phyloP scores from a whole-genome alignment of 2,797 vertebrate genomes.

The Sebastes minor region DNA sequence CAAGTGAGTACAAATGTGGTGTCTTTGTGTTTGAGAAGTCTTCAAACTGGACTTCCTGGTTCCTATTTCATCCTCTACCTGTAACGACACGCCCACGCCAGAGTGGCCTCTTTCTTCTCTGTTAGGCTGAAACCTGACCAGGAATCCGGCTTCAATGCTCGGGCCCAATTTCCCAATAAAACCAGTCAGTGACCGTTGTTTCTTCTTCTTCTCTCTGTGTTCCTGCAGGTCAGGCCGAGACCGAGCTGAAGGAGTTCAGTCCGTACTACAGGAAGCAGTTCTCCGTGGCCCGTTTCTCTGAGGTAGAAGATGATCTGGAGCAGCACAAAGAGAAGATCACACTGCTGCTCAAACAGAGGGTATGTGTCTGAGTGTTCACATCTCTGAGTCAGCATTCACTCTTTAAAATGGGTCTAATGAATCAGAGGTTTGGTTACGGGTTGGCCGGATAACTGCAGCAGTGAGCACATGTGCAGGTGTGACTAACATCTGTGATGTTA shows the following conservation, averaged over 20 bases:
- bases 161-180: neutral
- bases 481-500: neutral
- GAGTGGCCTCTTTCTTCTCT: neutral
- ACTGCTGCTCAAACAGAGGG: conserved; percentile 87
- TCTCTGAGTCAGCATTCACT: neutral
- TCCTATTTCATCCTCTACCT: conserved; percentile 7
- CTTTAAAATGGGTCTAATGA: neutral
- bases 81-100: neutral
- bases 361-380: conserved; percentile 51
- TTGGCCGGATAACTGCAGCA: neutral
- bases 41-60: neutral
- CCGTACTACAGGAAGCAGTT: conserved; percentile 89
- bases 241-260: conserved; percentile 85
- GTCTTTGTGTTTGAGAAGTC: neutral
- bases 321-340: conserved; percentile 80
- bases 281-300: conserved; percentile 83
- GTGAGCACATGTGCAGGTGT: neutral
- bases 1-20: neutral
- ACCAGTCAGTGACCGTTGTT: neutral
- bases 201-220: neutral
- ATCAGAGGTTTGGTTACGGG: neutral
- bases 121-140: conserved; percentile 17
- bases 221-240: conserved; percentile 83
- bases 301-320: conserved; percentile 87
- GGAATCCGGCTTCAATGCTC: neutral